Base-by-base conservation (phyloP, 2,797 vertebrate species). In the Xenopus petersii region DNA sequence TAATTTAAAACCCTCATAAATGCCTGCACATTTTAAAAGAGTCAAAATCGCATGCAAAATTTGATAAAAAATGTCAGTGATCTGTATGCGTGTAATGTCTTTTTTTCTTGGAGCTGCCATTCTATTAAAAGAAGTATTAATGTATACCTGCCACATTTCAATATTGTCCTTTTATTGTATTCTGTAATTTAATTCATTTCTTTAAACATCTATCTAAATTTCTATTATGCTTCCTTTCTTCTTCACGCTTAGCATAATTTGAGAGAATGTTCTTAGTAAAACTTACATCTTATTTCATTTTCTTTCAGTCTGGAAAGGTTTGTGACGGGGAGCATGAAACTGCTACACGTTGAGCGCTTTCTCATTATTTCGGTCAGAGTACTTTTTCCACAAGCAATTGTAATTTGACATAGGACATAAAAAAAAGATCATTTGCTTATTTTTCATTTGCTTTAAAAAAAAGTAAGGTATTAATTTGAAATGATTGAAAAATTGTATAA, bases 1-100 rank as follows among this genome's bases (percentile, higher is more conserved):
- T 71, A 79, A 79, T 79, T 79, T 79, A 73, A 68, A 73, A 59
- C 42, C 62, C 76, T 78, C 66, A 60, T 78, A 78, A 73, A 78
- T 73, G 76, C 66, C 66, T 73, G 70, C 70, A 71, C 70, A 60
- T 73, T 73, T 73, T 69, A 79, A 79, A 79, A 65, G 54, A 69
- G 48, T 74, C 70, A 74, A 73, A 79, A 79, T 74, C 54, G 71
- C 76, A 74, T 79, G 61, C 71, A 79, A 73, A 79, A 78, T 78
- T 69, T 78, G 65, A 73, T 77, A 64, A 79, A 64, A 79, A 74
- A 79, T 79, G 66, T 74, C 71, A 79, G 36, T 79, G 71, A 70
- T 79, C 71, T 74, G 71, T 74, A 79, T 79, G 61, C 66, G 63
- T 69, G 58, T 70, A 79, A 79, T 72, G 65, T 74, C 71, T 74